These are phyloP conservation scores for Ommatoiulus sabulosus DNA, from an alignment of 2,888 invertebrate genomes.

Conservation along the genomic window DNA sequence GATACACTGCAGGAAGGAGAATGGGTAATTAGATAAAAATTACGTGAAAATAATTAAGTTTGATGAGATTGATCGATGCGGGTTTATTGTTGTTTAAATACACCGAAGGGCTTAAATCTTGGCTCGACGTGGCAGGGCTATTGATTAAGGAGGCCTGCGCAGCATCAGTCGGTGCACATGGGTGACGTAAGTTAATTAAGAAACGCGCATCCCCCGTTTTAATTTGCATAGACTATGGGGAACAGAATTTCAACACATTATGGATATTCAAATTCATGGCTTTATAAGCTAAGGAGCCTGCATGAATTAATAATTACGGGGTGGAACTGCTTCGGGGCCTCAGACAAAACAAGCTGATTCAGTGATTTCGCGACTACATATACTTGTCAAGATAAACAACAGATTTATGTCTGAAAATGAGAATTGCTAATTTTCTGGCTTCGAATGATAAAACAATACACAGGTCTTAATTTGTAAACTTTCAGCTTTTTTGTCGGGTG, in stretches of 20 bases:
- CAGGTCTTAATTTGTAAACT: not conserved
- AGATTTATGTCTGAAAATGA: conserved; percentile 23
- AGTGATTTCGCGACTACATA: conserved; percentile 15
- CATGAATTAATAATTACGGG: conserved; percentile 45
- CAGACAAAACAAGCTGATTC: conserved; percentile 31
- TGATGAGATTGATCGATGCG: conserved; percentile 48
- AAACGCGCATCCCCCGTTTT: conserved; percentile 35
- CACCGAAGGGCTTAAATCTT: conserved; percentile 47
- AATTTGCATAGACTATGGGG: conserved; percentile 45
- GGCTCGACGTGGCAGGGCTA: conserved; percentile 45
- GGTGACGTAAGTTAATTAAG: conserved; percentile 47
- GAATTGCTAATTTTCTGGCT: conserved; percentile 32
- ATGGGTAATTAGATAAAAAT: conserved; percentile 45
- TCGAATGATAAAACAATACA: not conserved
- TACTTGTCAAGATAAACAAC: conserved; percentile 26
- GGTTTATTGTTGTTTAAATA: conserved; percentile 48
- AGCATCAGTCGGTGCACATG: conserved; percentile 11
- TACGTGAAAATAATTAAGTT: conserved; percentile 48
- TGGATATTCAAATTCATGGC: conserved; percentile 45
- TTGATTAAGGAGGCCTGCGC: conserved; percentile 39
- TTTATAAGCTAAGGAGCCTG: conserved; percentile 31
- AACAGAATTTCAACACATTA: conserved; percentile 41
- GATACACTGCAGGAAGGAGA: conserved; percentile 47
- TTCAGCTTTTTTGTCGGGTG: not conserved
- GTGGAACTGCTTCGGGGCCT: conserved; percentile 6